Evolutionary conservation across 2,888 invertebrate species (phyloP).

Genomic region (Coecobrya sp.): DNA sequence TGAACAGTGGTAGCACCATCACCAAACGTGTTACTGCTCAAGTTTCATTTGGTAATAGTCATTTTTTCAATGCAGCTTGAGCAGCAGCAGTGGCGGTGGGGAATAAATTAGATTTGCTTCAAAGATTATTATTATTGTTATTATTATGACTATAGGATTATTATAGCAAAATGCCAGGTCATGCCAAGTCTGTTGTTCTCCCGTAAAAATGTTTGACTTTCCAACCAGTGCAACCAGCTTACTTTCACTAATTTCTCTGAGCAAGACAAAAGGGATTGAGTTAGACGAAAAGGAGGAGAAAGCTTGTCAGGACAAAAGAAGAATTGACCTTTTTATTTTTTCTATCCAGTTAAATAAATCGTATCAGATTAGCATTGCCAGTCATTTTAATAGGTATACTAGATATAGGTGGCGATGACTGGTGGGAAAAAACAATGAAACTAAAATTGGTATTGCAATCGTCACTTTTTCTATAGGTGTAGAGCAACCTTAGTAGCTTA

Average conservation of each 20-base stretch:
- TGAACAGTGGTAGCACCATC: constrained; percentile 5
- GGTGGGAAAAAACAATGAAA: background rate
- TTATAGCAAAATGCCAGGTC: constrained; percentile 33
- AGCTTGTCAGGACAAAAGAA: constrained; percentile 19
- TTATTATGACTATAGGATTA: constrained; percentile 25
- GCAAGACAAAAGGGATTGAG: background rate
- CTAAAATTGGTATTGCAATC: background rate
- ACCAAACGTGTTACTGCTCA: constrained; percentile 17
- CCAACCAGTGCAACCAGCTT: background rate
- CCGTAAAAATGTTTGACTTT: constrained; percentile 15
- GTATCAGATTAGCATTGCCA: constrained; percentile 37
- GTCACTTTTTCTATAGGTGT: background rate
- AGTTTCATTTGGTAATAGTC: background rate
- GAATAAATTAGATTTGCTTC: constrained; percentile 43
- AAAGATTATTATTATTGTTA: constrained; percentile 52
- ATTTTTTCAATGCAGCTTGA: constrained; percentile 7
- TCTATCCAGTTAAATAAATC: constrained; percentile 37
- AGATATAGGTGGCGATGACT: background rate
- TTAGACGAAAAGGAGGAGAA: background rate
- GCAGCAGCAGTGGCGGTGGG: background rate
- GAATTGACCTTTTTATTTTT: background rate
- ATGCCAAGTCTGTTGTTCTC: constrained; percentile 5
- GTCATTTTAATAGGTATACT: constrained; percentile 22
- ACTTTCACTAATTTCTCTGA: constrained; percentile 12
- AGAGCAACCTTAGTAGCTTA: too few relatives aligned